Evolutionary conservation across 2,113 vertebrate genomes (phyloP).

Genomic region (Brevimyrus niger): DNA sequence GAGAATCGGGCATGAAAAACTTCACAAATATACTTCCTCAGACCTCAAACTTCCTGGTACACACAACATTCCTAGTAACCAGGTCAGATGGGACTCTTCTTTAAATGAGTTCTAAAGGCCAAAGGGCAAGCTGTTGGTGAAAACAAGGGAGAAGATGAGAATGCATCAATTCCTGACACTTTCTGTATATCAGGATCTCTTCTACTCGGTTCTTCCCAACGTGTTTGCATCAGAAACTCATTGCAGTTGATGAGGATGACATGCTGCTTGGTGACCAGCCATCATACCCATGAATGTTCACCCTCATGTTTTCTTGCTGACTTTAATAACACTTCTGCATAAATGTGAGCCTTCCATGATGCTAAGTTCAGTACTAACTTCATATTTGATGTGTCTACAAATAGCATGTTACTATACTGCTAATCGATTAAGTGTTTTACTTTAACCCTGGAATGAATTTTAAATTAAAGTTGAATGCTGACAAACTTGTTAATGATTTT

Average conservation of each 20-base stretch:
- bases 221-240: constrained; percentile 46
- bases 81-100: background rate
- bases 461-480: background rate
- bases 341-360: background rate
- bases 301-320: background rate
- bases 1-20: background rate
- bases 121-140: background rate
- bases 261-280: constrained; percentile 34
- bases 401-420: background rate
- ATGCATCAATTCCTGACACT: background rate
- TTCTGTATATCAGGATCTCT: constrained; percentile 13
- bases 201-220: constrained; percentile 41
- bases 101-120: background rate
- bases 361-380: background rate
- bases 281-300: constrained; percentile 15
- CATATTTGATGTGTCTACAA: background rate
- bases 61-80: background rate
- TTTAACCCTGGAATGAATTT: background rate
- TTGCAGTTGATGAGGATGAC: constrained; percentile 51
- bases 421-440: background rate
- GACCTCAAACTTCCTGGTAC: background rate
- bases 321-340: background rate
- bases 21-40: background rate
- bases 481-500: background rate
- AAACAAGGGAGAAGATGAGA: background rate